Percentiles rank a stretch among this genome's conserved stretches.
These are phyloP conservation scores for Atta cephalotes DNA, from an alignment of 1,140 invertebrate genomes.

Conservation along the genomic window DNA sequence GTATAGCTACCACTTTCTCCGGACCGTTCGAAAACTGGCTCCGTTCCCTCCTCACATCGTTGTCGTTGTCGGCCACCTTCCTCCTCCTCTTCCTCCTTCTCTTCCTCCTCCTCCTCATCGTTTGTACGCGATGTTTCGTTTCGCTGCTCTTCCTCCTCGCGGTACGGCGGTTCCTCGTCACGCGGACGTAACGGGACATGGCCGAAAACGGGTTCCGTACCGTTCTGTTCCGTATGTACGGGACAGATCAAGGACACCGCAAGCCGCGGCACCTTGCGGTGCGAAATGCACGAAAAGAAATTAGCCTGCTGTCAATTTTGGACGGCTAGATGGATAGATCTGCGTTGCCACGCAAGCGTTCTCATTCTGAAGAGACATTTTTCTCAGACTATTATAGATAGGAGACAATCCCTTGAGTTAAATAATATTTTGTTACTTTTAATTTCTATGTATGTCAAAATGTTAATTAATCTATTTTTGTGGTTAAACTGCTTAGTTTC, in stretches of 20 bases:
- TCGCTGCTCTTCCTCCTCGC: constrained; percentile 16
- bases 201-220: constrained; percentile 72
- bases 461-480: too few species aligned
- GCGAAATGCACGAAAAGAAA: not conserved
- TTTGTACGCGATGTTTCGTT: constrained; percentile 57
- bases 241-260: constrained; percentile 79
- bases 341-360: not conserved
- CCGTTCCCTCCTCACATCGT: constrained; percentile 46
- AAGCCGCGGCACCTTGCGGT: constrained; percentile 24
- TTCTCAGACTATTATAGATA: not conserved
- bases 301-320: constrained; percentile 1
- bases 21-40: constrained; percentile 83
- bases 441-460: too few species aligned
- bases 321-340: not conserved
- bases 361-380: not conserved
- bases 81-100: not conserved
- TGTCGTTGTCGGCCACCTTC: constrained; percentile 24
- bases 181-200: constrained; percentile 69
- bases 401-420: too few species aligned
- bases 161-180: constrained; percentile 57
- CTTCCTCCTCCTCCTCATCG: not conserved
- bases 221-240: constrained; percentile 62
- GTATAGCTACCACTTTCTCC: constrained; percentile 85
- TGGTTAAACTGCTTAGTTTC: too few species aligned
- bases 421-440: too few species aligned